Evolutionary conservation across 1,140 invertebrate genomes (phyloP), one percentile per base, ranked within the genome.

Genomic region (Parapsyche elsis): DNA sequence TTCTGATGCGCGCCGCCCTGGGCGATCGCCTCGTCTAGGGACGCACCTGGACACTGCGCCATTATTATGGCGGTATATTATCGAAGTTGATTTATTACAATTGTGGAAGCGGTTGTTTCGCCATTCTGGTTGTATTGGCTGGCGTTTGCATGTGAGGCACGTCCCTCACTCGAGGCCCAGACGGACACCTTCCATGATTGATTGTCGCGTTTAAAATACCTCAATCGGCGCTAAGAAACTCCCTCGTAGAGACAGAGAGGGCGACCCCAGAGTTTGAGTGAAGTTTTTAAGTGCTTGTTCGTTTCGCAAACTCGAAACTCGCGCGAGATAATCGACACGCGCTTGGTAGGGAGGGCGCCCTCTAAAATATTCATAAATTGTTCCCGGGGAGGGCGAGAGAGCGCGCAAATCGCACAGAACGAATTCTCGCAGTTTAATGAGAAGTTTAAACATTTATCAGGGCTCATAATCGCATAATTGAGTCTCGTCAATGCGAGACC

Each of bases 11-110:
- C 30, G 30, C 30, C 30, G 30, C 30, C 30, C 30, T 1, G 30
- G 30, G 30, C 30, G 30, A 38, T 1, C 30, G 30, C 30, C 30
- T 38, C 1, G 30, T 38, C 30, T 38, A 38, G 24, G 64, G 24
- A 67, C 24, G 21, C 64, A 67, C 64, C 64, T 67, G 64, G 21
- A 23, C 24, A 12, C 24, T 14, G 21, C 64, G 9, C 9, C 64
- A 67, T 67, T 26, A 67, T 67, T 21, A 23, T 12, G 21, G 19
- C 14, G 44, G 44, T 21, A 24, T 73, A 46, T 46, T 46, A 73
- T 73, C 71, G 71, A 46, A 38, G 44, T 45, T 73, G 71, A 73
- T 73, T 73, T 73, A 73, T 73, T 73, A 46, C 30, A 73, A 73
- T 67, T 67, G 24, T 67, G 23, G 64, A 16, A 23, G 38, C 38